Evolutionary conservation across 2,797 vertebrate genomes (phyloP).

Genomic region (Pogonophryne albipinna): DNA sequence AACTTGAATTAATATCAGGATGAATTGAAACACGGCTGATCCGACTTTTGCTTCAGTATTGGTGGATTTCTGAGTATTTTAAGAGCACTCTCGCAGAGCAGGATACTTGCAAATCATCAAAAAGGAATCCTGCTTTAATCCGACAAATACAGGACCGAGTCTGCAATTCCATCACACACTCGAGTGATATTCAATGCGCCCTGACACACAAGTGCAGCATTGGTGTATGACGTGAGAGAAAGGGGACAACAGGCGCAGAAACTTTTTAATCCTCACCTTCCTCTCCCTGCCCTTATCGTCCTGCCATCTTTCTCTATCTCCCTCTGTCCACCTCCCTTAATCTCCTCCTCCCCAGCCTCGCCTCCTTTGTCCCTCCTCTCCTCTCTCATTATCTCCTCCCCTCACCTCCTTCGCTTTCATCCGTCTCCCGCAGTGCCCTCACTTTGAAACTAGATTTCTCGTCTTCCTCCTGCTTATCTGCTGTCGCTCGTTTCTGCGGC

Average conservation of each 20-base stretch:
- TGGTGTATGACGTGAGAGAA: conserved; percentile 1
- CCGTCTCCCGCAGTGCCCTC: conserved; percentile 53
- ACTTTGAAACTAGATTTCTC: conserved; percentile 69
- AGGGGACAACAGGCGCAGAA: no score
- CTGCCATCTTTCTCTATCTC: conserved; percentile 70
- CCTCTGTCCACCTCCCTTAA: conserved; percentile 70
- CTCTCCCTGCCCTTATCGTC: conserved; percentile 62
- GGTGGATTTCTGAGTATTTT: background rate
- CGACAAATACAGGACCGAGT: background rate
- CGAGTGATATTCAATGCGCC: conserved; percentile 9
- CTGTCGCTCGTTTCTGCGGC: conserved; percentile 51
- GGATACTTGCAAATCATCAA: background rate
- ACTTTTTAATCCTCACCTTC: conserved; percentile 55
- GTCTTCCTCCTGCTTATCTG: conserved; percentile 39
- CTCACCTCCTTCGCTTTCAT: conserved; percentile 67
- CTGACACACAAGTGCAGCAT: background rate
- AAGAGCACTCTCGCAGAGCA: background rate
- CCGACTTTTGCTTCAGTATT: background rate
- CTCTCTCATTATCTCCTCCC: conserved; percentile 67
- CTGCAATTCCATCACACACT: conserved; percentile 20
- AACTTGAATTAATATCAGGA: background rate
- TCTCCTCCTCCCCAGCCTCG: conserved; percentile 55
- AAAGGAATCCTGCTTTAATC: conserved; percentile 5
- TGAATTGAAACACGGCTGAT: background rate
- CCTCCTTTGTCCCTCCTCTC: conserved; percentile 61